Percentiles rank a stretch among this genome's conserved stretches.
phyloP scores from a whole-genome alignment of 2,888 invertebrate genomes.

The Globia sparganii region DNA sequence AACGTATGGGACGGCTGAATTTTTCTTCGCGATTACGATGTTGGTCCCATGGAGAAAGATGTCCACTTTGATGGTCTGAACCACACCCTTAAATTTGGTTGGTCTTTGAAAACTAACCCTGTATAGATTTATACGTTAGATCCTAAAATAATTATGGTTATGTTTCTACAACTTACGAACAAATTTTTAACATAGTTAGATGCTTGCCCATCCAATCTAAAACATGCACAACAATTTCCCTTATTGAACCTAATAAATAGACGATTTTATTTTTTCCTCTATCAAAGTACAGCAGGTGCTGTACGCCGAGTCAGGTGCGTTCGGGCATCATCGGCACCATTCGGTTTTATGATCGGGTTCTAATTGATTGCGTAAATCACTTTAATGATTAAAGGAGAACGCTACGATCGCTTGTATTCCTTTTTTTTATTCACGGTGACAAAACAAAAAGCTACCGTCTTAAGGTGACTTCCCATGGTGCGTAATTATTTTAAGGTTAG shows the following conservation, averaged over 20 bases:
- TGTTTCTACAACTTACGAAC: background rate
- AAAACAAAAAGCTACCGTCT: too few relatives aligned
- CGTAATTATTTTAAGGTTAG: too few relatives aligned
- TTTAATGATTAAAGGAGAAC: slow-evolving; percentile 41
- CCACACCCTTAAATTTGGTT: too few relatives aligned
- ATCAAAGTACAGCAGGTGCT: slow-evolving; percentile 59
- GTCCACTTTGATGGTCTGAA: too few relatives aligned
- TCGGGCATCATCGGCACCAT: slow-evolving; percentile 44
- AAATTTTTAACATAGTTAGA: slow-evolving; percentile 41
- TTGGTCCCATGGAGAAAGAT: too few relatives aligned
- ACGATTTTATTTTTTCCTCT: slow-evolving; percentile 46
- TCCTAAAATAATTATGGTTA: background rate
- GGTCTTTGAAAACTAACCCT: too few relatives aligned
- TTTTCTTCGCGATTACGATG: too few relatives aligned
- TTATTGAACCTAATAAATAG: slow-evolving; percentile 62
- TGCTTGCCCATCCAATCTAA: slow-evolving; percentile 30
- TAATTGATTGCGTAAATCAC: slow-evolving; percentile 65
- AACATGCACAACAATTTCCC: slow-evolving; percentile 41
- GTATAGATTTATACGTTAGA: slow-evolving; percentile 1
- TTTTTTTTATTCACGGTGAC: slow-evolving; percentile 34
- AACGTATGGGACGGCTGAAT: too few relatives aligned
- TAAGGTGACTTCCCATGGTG: too few relatives aligned
- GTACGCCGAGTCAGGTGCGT: slow-evolving; percentile 59
- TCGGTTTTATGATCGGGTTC: slow-evolving; percentile 56
- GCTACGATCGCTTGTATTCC: background rate